Evolutionary conservation across 2,113 vertebrate species (phyloP), one percentile per base, ranked within the genome.

Genomic region (Naja naja): DNA sequence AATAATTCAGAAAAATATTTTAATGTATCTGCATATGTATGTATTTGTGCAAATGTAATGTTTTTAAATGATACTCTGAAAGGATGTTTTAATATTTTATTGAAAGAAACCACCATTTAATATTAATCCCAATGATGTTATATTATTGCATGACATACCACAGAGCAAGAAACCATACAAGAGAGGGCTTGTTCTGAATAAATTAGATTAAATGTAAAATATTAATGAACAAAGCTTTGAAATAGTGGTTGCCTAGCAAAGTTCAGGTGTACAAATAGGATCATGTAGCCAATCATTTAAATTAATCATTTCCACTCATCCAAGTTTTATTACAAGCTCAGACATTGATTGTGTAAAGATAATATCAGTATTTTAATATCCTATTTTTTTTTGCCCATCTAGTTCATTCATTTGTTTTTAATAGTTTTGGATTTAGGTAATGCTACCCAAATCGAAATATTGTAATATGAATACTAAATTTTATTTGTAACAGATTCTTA

Each of bases 241-340:
- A 97, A 97, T 97, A 94, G 96, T 94, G 95, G 98, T 98, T 98
- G 95, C 98, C 98, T 97, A 97, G 98, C 96, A 97, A 98, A 97
- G 54, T 92, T 91, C 94, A 96, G 96, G 96, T 93, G 97, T 91
- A 96, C 97, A 96, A 97, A 94, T 96, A 93, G 96, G 98, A 98
- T 99, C 97, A 9, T 95, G 98, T 99, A 99, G 97, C 98, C 96
- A 94, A 94, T 96, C 97, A 97, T 98, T 98, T 98, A 99, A 98
- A 98, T 99, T 98, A 95, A 99, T 98, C 96, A 98, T 96, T 95
- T 88, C 93, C 74, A 55, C n/a, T 97, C 93, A 95, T 94, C 88
- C 94, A 93, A 91, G 93, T 96, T 96, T 94, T 94, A 60, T 95
- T 92, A 74, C 95, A 91, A 92, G 90, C 89, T 96, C 95, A 97